Percentiles rank a stretch among this genome's conserved stretches.
These are phyloP conservation scores for Chinchilla lanigera DNA, from an alignment of 2,113 vertebrate species.

Conservation along the genomic window DNA sequence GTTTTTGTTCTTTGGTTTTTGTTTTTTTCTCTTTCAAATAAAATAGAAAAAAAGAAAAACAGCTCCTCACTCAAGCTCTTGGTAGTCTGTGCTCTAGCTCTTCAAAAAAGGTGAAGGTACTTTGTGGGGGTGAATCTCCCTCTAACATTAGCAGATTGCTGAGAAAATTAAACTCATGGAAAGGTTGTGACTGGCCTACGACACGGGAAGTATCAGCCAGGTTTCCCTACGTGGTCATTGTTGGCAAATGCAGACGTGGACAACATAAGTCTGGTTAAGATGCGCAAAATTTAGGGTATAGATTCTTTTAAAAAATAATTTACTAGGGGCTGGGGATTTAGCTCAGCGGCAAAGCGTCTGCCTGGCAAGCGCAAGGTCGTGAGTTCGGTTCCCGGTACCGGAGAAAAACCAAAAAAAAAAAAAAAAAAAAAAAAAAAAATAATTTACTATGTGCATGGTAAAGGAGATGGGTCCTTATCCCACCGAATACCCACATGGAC, in stretches of 20 bases:
- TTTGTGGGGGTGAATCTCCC: background rate
- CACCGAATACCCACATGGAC: background rate
- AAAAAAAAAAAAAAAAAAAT: too few relatives aligned
- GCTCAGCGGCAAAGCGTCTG: too few relatives aligned
- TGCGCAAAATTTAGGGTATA: conserved; percentile 4
- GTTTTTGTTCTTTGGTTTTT: too few relatives aligned
- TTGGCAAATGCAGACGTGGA: background rate
- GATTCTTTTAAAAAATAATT: background rate
- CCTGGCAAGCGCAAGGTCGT: too few relatives aligned
- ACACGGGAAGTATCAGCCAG: background rate
- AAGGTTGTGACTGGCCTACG: background rate
- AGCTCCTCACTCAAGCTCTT: background rate
- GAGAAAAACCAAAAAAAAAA: too few relatives aligned
- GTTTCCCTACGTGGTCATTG: background rate
- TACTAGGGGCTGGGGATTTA: too few relatives aligned
- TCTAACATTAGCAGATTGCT: conserved; percentile 29
- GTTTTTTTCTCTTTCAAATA: too few relatives aligned
- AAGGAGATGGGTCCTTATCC: background rate
- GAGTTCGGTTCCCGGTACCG: too few relatives aligned
- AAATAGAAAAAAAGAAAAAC: background rate
- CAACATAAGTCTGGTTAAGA: background rate
- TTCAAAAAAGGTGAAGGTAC: background rate
- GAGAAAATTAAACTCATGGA: conserved; percentile 21
- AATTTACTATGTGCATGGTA: background rate
- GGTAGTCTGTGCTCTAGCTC: background rate